Evolutionary conservation across 2,113 vertebrate genomes (phyloP).

Genomic region (Planiliza haematocheilus): DNA sequence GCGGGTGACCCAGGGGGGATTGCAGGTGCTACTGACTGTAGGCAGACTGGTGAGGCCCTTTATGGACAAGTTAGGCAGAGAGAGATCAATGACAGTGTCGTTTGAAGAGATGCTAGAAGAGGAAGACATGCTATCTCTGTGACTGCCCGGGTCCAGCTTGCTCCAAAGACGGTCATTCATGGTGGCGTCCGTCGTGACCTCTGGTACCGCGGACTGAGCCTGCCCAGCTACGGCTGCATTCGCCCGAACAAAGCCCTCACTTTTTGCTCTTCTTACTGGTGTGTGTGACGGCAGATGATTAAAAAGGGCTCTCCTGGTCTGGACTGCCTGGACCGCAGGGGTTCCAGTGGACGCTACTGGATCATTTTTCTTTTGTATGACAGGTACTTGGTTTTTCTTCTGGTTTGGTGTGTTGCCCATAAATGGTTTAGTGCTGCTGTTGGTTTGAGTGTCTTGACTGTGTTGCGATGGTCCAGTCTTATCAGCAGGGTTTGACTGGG

Average conservation of each 20-base stretch:
- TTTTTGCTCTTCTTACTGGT: slow-evolving; percentile 81
- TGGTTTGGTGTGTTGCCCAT: slow-evolving; percentile 15
- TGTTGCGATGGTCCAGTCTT: slow-evolving; percentile 15
- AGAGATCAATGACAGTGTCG: slow-evolving; percentile 94
- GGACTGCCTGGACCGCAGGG: slow-evolving; percentile 16
- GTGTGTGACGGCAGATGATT: slow-evolving; percentile 32
- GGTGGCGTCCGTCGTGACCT: slow-evolving; percentile 87
- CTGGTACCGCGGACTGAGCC: slow-evolving; percentile 82
- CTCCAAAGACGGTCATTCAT: slow-evolving; percentile 90
- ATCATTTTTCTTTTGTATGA: slow-evolving; percentile 12
- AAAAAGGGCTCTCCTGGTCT: slow-evolving; percentile 57
- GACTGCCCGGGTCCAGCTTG: slow-evolving; percentile 86
- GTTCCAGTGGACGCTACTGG: not conserved
- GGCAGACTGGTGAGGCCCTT: slow-evolving; percentile 83
- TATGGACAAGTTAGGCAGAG: slow-evolving; percentile 87
- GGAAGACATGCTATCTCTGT: slow-evolving; percentile 91
- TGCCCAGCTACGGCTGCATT: slow-evolving; percentile 2
- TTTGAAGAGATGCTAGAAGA: slow-evolving; percentile 95
- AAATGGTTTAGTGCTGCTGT: not conserved
- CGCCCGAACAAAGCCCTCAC: slow-evolving; percentile 77
- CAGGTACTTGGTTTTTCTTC: slow-evolving; percentile 12
- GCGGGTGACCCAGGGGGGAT: slow-evolving; percentile 49
- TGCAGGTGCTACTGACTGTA: slow-evolving; percentile 40
- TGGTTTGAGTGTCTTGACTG: slow-evolving; percentile 7
- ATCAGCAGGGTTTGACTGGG: slow-evolving; percentile 3